Conservation (phyloP, 2,113 vertebrate species). For the Cyanistes caeruleus region DNA sequence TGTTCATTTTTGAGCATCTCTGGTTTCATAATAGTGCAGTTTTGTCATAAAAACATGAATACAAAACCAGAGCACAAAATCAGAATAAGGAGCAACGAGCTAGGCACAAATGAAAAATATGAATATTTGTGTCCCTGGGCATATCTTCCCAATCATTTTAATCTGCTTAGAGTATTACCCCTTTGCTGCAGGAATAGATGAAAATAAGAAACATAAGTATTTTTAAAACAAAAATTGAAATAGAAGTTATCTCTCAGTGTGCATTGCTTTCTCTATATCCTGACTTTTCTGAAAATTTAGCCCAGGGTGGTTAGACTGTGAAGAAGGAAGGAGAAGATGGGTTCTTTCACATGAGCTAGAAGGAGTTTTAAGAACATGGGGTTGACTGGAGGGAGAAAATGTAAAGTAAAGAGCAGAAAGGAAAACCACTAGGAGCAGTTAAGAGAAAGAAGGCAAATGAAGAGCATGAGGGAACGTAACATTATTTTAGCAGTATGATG, state of each 20-base stretch:
- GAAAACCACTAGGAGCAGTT: neutral
- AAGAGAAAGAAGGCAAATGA: neutral
- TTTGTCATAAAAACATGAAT: neutral
- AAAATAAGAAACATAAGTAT: neutral
- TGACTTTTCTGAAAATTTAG: neutral
- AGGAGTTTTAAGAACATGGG: neutral
- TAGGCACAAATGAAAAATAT: neutral
- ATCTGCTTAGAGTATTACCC: neutral
- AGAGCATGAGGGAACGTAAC: neutral
- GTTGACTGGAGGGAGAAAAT: neutral
- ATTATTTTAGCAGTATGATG: neutral
- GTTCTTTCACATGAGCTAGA: neutral
- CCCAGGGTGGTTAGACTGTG: neutral
- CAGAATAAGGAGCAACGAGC: neutral
- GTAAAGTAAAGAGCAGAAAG: neutral
- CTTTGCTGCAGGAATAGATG: neutral
- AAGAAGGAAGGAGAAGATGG: neutral
- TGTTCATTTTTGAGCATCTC: neutral
- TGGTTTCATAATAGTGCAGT: neutral
- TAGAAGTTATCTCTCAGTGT: neutral
- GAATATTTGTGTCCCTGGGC: neutral
- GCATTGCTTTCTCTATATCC: neutral
- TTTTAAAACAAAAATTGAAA: neutral
- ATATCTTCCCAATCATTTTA: neutral
- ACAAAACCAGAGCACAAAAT: neutral